phyloP scores from a whole-genome alignment of 2,888 invertebrate species.

The Coelinius sp. region DNA sequence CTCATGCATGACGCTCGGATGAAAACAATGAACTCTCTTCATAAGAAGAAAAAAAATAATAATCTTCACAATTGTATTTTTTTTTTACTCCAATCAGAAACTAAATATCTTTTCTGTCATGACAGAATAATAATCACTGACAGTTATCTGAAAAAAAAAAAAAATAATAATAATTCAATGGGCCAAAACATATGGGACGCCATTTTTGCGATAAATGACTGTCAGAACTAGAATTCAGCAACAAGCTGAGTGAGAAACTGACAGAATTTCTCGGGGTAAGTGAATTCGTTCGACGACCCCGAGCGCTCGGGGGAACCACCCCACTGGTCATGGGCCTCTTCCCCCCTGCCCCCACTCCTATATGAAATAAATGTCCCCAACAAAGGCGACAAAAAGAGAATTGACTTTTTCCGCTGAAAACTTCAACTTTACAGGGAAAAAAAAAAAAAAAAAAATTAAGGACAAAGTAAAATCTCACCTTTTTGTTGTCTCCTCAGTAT shows the following conservation, averaged over 20 bases:
- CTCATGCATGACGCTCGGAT: not conserved
- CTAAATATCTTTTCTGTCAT: too few species aligned
- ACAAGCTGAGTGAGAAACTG: not conserved
- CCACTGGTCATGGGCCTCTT: constrained; percentile 40
- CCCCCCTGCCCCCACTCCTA: constrained; percentile 2
- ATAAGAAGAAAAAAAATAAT: not conserved
- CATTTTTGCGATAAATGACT: constrained; percentile 9
- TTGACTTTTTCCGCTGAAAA: not conserved
- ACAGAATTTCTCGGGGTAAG: constrained; percentile 56
- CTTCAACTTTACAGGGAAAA: not conserved
- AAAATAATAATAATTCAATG: too few species aligned
- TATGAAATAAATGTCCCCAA: not conserved
- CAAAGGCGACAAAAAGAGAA: constrained; percentile 1
- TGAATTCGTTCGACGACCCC: constrained; percentile 69
- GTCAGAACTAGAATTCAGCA: constrained; percentile 15
- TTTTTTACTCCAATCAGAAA: too few species aligned
- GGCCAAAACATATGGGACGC: constrained; percentile 37
- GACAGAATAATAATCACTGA: too few species aligned
- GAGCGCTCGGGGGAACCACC: constrained; percentile 48
- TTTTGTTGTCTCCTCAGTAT: constrained; percentile 2
- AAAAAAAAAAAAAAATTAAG: not conserved
- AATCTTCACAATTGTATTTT: too few species aligned
- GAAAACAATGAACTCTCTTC: not conserved
- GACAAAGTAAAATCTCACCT: not conserved
- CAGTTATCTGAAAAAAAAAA: too few species aligned